These are phyloP conservation scores for Chionoecetes opilio DNA, from an alignment of 1,140 invertebrate genomes.

Conservation along the genomic window DNA sequence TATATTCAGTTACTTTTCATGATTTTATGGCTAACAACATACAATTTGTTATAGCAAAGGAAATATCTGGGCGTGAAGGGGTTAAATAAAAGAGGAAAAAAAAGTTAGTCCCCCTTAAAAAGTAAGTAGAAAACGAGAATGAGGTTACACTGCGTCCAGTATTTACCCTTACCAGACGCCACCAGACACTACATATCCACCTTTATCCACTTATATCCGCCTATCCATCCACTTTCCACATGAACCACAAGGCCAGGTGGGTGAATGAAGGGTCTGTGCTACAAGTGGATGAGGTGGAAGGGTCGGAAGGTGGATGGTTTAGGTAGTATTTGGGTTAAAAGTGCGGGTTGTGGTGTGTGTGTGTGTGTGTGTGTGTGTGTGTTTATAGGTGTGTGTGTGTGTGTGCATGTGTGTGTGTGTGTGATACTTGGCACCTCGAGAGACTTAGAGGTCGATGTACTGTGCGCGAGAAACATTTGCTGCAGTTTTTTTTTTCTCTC, in stretches of 20 bases:
- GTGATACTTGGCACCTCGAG: constrained; percentile 1
- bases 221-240: too few species aligned
- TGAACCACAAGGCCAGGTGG: too few species aligned
- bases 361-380: constrained; percentile 53
- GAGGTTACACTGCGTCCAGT: neutral
- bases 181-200: neutral
- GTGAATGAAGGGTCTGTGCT: neutral
- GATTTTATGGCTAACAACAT: too few species aligned
- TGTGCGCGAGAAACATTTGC: constrained; percentile 5
- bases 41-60: too few species aligned
- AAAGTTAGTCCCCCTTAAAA: neutral
- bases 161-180: neutral
- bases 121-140: neutral
- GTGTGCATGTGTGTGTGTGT: constrained; percentile 50
- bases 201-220: neutral
- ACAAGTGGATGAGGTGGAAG: neutral
- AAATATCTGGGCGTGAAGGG: neutral
- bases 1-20: too few species aligned
- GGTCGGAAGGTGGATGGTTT: too few species aligned
- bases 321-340: neutral
- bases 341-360: neutral
- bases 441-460: neutral
- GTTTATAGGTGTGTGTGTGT: constrained; percentile 25
- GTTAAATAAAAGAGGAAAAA: neutral
- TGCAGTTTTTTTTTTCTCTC: neutral